Evolutionary conservation across 2,113 vertebrate genomes (phyloP).

Genomic region (Colius striatus): DNA sequence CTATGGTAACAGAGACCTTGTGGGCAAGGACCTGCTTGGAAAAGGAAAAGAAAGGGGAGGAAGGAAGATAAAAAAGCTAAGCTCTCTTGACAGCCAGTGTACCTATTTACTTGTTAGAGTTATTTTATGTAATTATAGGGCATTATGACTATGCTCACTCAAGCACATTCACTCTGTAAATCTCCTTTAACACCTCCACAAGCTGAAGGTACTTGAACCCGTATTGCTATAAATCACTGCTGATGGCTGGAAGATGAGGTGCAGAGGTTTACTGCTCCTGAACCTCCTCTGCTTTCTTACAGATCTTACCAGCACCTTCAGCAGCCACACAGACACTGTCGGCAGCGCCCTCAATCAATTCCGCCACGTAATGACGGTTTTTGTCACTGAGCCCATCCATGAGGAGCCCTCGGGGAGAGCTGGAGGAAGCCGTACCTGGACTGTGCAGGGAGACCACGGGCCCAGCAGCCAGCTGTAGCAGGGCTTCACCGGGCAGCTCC

Average conservation of each 20-base stretch:
- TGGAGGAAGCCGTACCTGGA: constrained; percentile 82
- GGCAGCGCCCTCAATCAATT: background rate
- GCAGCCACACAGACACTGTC: background rate
- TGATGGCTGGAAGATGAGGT: background rate
- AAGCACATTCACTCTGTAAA: constrained; percentile 11
- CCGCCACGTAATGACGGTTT: rapidly evolving
- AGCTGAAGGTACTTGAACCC: background rate
- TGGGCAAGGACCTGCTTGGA: background rate
- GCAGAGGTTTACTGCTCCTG: background rate
- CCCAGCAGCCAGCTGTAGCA: constrained; percentile 91
- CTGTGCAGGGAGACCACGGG: constrained; percentile 86
- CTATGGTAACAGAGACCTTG: background rate
- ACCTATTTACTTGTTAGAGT: constrained; percentile 43
- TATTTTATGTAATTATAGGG: constrained; percentile 57
- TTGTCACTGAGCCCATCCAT: rapidly evolving
- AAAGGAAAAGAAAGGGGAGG: background rate
- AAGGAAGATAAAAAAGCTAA: background rate
- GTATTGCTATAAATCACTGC: background rate
- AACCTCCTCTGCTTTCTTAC: background rate
- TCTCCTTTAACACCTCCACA: constrained; percentile 17
- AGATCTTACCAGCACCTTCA: background rate
- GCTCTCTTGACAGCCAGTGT: background rate
- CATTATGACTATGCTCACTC: constrained; percentile 19
- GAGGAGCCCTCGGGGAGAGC: background rate
- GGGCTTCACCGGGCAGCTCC: constrained; percentile 87